phyloP scores from a whole-genome alignment of 2,888 invertebrate genomes.

The Amphipyra berbera region DNA sequence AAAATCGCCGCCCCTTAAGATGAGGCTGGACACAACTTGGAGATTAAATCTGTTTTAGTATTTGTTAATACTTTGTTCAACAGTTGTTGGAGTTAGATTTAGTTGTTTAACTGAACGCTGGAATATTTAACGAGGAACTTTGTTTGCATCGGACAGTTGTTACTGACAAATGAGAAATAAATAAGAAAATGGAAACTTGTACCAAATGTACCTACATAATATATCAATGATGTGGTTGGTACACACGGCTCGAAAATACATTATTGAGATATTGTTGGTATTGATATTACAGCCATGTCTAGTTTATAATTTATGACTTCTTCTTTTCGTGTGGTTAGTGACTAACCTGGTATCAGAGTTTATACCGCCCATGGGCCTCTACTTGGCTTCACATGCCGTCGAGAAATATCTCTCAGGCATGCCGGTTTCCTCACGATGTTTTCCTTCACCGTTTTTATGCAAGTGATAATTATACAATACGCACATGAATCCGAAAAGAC shows the following conservation, averaged over 20 bases:
- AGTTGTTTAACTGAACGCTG: constrained; percentile 35
- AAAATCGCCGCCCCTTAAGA: constrained; percentile 48
- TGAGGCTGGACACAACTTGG: constrained; percentile 42
- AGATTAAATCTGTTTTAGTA: constrained; percentile 49
- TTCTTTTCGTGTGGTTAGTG: no score
- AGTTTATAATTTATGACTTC: no score
- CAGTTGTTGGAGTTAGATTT: constrained; percentile 50
- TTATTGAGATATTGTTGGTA: background rate
- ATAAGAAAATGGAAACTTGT: constrained; percentile 20
- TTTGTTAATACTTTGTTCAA: constrained; percentile 46
- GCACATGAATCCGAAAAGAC: no score
- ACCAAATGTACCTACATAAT: background rate
- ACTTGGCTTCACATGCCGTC: no score
- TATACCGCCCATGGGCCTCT: no score
- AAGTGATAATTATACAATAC: no score
- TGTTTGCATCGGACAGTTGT: constrained; percentile 31
- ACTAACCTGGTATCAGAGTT: no score
- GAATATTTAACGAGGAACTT: constrained; percentile 41
- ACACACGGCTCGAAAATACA: no score
- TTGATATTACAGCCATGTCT: background rate
- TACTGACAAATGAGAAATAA: constrained; percentile 36
- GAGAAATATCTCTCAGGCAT: no score
- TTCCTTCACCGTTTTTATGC: no score
- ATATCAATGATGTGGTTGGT: no score
- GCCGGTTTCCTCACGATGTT: no score